Percentiles rank a stretch among this genome's conserved stretches.
Conservation (phyloP, 2,113 vertebrate species). For the Toxotes jaculatrix region DNA sequence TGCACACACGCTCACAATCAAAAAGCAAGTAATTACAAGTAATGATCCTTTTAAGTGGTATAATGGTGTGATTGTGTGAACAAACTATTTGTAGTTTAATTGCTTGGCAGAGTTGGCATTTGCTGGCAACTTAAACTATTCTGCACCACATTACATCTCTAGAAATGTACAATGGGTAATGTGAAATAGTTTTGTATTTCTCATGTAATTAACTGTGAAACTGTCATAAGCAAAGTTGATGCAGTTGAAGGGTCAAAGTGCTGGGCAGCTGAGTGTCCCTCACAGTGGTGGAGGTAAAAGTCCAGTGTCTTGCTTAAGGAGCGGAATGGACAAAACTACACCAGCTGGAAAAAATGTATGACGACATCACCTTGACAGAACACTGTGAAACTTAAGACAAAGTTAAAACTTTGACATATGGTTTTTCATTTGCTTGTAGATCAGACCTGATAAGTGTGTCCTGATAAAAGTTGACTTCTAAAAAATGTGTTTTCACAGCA, state of each 20-base stretch:
- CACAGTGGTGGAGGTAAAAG: not conserved
- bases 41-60: not conserved
- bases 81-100: not conserved
- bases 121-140: not conserved
- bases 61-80: no score
- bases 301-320: not conserved
- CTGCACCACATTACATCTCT: not conserved
- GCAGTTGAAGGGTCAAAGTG: constrained; percentile 19
- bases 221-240: not conserved
- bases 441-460: not conserved
- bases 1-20: not conserved
- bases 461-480: not conserved
- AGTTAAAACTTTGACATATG: not conserved
- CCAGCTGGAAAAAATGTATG: not conserved
- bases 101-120: not conserved
- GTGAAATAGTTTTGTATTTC: not conserved
- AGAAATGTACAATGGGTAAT: not conserved
- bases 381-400: not conserved
- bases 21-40: not conserved
- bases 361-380: not conserved
- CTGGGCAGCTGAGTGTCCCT: constrained; percentile 13
- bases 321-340: not conserved
- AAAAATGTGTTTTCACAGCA: not conserved
- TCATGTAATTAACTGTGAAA: not conserved
- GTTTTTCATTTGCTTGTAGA: not conserved